phyloP scores from a whole-genome alignment of 2,888 invertebrate species.

The Microctonus hyperodae region DNA sequence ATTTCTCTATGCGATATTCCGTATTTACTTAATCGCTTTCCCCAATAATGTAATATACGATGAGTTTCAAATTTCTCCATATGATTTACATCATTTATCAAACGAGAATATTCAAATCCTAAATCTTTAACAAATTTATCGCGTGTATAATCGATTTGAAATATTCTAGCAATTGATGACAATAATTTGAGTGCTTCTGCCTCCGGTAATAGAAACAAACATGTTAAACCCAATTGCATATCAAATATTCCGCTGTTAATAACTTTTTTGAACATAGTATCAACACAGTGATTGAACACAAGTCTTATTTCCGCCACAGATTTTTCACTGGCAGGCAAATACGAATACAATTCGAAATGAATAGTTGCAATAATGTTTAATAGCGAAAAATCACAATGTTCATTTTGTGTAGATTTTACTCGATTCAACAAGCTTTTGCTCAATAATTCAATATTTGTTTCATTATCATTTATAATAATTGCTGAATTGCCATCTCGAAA shows the following conservation, averaged over 20 bases:
- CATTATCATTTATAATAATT: constrained; percentile 6
- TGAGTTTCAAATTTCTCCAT: constrained; percentile 42
- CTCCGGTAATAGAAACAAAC: constrained; percentile 54
- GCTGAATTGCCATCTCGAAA: constrained; percentile 6
- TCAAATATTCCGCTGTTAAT: constrained; percentile 58
- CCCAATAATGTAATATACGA: constrained; percentile 55
- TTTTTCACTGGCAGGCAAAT: constrained; percentile 25
- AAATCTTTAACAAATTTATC: constrained; percentile 49
- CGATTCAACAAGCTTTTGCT: constrained; percentile 30
- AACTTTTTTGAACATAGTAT: constrained; percentile 56
- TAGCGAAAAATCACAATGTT: constrained; percentile 49
- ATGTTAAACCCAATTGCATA: constrained; percentile 54
- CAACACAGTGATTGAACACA: constrained; percentile 47
- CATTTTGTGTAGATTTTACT: constrained; percentile 37
- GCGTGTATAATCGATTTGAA: constrained; percentile 43
- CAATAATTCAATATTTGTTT: constrained; percentile 23
- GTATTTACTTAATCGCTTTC: constrained; percentile 50
- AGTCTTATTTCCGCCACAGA: constrained; percentile 44
- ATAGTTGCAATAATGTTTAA: constrained; percentile 47
- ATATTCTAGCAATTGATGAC: constrained; percentile 31
- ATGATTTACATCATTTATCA: constrained; percentile 39
- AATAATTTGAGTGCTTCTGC: constrained; percentile 49
- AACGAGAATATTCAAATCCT: constrained; percentile 51
- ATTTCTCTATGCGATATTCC: constrained; percentile 58
- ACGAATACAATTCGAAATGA: constrained; percentile 37